These are phyloP conservation scores for Atractosteus spatula DNA, from an alignment of 2,113 vertebrate species.

Conservation along the genomic window DNA sequence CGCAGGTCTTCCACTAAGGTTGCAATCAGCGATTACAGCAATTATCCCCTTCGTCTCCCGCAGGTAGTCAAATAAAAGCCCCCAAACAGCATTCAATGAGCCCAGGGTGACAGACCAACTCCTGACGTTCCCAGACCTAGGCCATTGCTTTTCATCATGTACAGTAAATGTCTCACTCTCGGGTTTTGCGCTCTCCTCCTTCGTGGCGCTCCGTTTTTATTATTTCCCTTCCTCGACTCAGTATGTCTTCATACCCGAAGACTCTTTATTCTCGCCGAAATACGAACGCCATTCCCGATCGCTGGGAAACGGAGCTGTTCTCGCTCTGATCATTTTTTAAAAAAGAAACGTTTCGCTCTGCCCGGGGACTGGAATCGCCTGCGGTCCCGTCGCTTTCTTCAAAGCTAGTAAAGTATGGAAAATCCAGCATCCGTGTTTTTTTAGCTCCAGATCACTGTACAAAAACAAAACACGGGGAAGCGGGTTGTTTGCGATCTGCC, in stretches of 20 bases:
- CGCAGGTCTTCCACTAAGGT: background rate
- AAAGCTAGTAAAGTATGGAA: background rate
- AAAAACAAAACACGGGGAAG: background rate
- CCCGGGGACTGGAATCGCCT: constrained; percentile 11
- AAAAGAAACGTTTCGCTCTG: constrained; percentile 23
- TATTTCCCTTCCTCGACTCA: constrained; percentile 28
- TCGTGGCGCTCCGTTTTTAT: constrained; percentile 30
- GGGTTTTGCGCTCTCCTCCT: constrained; percentile 20
- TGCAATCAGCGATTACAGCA: constrained; percentile 4
- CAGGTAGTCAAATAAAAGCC: constrained; percentile 15
- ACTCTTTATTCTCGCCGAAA: constrained; percentile 29
- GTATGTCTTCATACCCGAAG: constrained; percentile 23
- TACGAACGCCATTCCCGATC: constrained; percentile 30
- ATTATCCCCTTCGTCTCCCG: background rate
- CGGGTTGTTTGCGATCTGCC: background rate
- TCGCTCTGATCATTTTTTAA: constrained; percentile 21
- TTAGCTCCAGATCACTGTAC: background rate
- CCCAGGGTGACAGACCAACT: constrained; percentile 37
- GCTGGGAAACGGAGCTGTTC: constrained; percentile 18
- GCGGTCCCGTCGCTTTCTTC: constrained; percentile 9
- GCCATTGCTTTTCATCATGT: constrained; percentile 39
- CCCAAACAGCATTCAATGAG: constrained; percentile 30
- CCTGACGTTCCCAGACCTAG: constrained; percentile 49
- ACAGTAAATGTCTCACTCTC: constrained; percentile 31
- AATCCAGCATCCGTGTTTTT: background rate